Evolutionary conservation across 2,113 vertebrate species (phyloP), one percentile per base, ranked within the genome.

Genomic region (Calyptomena viridis): DNA sequence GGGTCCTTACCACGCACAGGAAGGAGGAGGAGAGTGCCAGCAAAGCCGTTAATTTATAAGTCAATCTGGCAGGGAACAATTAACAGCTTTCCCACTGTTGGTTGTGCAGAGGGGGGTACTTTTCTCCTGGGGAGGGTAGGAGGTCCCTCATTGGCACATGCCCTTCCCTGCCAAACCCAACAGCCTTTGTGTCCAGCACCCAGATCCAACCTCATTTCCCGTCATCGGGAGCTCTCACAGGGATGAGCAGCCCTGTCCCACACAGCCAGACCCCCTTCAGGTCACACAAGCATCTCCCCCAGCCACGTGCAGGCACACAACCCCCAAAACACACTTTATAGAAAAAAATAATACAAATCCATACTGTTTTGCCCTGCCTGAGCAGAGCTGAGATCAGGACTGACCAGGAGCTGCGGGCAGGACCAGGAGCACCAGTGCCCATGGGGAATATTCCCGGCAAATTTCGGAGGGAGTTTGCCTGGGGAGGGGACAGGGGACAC

Each of bases 11-110:
- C 92, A 91, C 63, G 81, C 95, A 91, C 89, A 92, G 86, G 90
- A 96, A 95, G 89, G 94, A 95, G 95, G 90, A 92, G 94, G 74
- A 90, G 80, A 92, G 90, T 39, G 91, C 97, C 95, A 95, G 95
- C 88, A 85, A 95, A 80, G 75, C 86, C 79, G 33, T 96, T 97
- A 96, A 97, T 93, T 94, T 94, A 79, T 56, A 95, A 96, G 90
- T 89, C 96, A 96, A 87, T 96, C 94, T 97, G 95, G 86, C 91
- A 96, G 67, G 83, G 85, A 90, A 75, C 96, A 96, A 97, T 96
- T 97, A 97, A 74, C 75, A 85, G 91, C 89, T 96, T 95, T 92
- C 75, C 85, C 89, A 73, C n/a, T 40, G 1, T 1, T 12, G 5
- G 47, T 30, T 5, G 52, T 20, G 73, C 80, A 69, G 83, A 69